Percentiles rank a stretch among this genome's conserved stretches.
phyloP scores from a whole-genome alignment of 1,140 invertebrate genomes.

The Hypothenemus hampei region DNA sequence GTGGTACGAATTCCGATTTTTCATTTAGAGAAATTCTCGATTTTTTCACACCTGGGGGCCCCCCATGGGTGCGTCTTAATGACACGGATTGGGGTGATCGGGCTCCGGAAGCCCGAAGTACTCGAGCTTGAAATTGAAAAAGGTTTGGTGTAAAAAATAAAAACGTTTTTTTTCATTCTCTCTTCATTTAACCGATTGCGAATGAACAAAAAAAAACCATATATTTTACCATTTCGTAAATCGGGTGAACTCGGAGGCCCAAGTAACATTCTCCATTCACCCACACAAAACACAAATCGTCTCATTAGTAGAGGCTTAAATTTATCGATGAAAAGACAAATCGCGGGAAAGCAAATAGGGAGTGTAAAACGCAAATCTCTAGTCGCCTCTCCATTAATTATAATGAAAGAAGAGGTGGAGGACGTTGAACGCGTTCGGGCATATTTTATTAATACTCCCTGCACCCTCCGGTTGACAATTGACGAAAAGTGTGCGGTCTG shows the following conservation, averaged over 20 bases:
- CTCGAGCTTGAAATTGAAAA: slow-evolving; percentile 6
- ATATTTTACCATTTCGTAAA: too few relatives aligned
- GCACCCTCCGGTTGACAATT: not conserved
- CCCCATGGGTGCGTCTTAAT: not conserved
- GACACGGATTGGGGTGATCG: not conserved
- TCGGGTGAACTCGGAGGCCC: too few relatives aligned
- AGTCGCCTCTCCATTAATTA: not conserved
- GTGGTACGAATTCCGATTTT: too few relatives aligned
- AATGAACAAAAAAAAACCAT: too few relatives aligned
- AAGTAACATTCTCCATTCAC: too few relatives aligned
- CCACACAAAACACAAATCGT: too few relatives aligned
- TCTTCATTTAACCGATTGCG: slow-evolving; percentile 1
- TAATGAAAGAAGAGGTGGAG: not conserved
- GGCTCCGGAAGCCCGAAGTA: not conserved
- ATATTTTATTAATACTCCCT: not conserved
- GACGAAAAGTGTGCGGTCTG: not conserved
- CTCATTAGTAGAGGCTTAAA: too few relatives aligned
- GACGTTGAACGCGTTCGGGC: not conserved
- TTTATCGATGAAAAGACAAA: too few relatives aligned
- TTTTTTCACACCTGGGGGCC: slow-evolving; percentile 1
- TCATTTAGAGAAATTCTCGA: not conserved
- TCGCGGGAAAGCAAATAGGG: not conserved
- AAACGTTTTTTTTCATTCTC: not conserved
- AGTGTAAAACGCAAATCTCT: slow-evolving; percentile 1
- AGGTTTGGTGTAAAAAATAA: too few relatives aligned